These are phyloP conservation scores for Drosophila ambigua DNA, from an alignment of 1,140 invertebrate species.

Conservation along the genomic window DNA sequence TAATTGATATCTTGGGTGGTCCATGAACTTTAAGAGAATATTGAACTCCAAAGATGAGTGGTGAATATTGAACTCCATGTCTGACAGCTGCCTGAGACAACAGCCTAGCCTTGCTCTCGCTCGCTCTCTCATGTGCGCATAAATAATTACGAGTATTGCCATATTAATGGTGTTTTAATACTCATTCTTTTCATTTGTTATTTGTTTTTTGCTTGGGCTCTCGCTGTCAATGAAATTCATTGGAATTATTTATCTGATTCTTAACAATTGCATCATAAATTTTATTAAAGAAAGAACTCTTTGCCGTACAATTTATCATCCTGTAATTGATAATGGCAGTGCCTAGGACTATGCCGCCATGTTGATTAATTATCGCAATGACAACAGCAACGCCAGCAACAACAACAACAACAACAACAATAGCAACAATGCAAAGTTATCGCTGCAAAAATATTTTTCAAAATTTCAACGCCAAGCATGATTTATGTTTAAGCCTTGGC, in stretches of 20 bases:
- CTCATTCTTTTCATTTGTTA: constrained; percentile 2
- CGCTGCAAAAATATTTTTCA: constrained; percentile 72
- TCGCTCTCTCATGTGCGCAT: constrained; percentile 12
- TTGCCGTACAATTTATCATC: constrained; percentile 71
- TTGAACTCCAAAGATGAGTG: too few relatives aligned
- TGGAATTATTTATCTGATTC: constrained; percentile 63
- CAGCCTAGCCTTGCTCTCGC: too few relatives aligned
- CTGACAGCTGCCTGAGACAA: too few relatives aligned
- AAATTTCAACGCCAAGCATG: constrained; percentile 71
- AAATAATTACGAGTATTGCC: constrained; percentile 17
- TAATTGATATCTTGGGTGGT: constrained; percentile 37
- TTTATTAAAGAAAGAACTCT: constrained; percentile 71
- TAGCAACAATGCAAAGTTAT: constrained; percentile 68
- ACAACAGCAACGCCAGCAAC: constrained; percentile 52
- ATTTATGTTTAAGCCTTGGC: constrained; percentile 64
- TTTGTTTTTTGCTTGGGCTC: not conserved
- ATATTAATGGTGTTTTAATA: constrained; percentile 55
- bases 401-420: constrained; percentile 28
- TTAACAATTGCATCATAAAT: constrained; percentile 76
- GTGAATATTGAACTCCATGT: too few relatives aligned
- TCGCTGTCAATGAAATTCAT: constrained; percentile 25
- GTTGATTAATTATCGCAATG: constrained; percentile 78
- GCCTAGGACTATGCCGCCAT: constrained; percentile 67
- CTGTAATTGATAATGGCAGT: constrained; percentile 77
- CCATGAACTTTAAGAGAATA: constrained; percentile 25